Evolutionary conservation across 2,113 vertebrate species (phyloP).

Genomic region (Excalfactoria chinensis): DNA sequence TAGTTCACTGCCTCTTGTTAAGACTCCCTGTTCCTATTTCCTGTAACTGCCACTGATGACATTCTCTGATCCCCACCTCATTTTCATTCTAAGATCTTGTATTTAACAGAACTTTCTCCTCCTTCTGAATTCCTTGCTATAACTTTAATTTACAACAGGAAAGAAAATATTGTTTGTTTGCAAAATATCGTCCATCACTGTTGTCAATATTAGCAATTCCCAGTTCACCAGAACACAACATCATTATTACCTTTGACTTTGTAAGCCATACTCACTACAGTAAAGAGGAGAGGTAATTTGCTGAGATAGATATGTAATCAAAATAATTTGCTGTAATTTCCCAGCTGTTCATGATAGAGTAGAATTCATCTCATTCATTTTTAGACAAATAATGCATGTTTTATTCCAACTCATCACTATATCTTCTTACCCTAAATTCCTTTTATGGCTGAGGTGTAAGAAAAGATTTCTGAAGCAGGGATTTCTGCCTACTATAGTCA

Average conservation of each 20-base stretch:
- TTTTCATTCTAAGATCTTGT: rapidly evolving
- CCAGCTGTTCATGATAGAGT: background rate
- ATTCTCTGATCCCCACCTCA: background rate
- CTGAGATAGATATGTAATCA: background rate
- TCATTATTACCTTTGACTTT: background rate
- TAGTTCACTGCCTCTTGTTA: background rate
- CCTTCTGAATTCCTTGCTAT: background rate
- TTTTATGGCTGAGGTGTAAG: background rate
- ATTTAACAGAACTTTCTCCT: background rate
- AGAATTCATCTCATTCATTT: background rate
- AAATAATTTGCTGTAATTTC: background rate
- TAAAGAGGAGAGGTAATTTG: background rate
- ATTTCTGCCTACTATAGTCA: background rate
- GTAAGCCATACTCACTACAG: background rate
- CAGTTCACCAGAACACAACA: background rate
- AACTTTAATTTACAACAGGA: background rate
- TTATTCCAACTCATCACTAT: background rate
- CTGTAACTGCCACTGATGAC: background rate
- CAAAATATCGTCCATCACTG: background rate
- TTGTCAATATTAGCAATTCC: background rate
- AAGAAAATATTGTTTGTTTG: background rate
- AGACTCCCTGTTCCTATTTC: background rate
- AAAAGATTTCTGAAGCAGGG: background rate
- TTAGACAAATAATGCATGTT: background rate
- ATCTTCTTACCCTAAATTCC: background rate